Evolutionary conservation across 2,888 invertebrate species (phyloP).

Genomic region (Leptinotarsa tumamoca): DNA sequence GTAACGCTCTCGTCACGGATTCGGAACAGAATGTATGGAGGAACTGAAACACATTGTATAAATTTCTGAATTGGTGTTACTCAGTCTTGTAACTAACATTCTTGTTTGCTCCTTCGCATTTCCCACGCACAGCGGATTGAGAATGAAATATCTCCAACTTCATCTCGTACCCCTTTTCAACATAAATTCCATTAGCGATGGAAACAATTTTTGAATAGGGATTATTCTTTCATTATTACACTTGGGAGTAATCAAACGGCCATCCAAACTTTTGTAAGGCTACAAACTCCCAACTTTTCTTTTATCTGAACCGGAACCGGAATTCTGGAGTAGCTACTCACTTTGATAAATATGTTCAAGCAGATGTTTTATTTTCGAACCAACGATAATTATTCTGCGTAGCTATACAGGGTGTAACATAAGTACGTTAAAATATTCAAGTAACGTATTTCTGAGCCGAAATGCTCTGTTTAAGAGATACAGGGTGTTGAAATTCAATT

Average conservation of each 20-base stretch:
- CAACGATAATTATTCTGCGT: not conserved
- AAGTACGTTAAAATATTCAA: no score
- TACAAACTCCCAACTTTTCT: not conserved
- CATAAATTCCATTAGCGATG: not conserved
- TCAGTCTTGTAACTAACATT: not conserved
- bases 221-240: not conserved
- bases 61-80: not conserved
- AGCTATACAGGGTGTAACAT: not conserved
- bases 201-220: constrained; percentile 9
- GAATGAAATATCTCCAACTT: not conserved
- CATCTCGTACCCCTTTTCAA: not conserved
- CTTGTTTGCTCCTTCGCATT: not conserved
- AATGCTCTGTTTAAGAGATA: no score
- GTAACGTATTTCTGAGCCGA: no score
- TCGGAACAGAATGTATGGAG: no score
- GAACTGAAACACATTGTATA: no score
- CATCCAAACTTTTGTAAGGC: not conserved
- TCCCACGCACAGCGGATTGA: not conserved
- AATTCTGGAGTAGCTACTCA: not conserved
- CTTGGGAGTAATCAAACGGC: constrained; percentile 3
- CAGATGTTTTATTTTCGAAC: not conserved
- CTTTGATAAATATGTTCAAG: not conserved
- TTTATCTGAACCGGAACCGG: not conserved
- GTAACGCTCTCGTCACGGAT: no score
- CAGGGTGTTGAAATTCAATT: no score